These are phyloP conservation scores for Anarsia innoxiella DNA, from an alignment of 2,888 invertebrate species.

Conservation along the genomic window DNA sequence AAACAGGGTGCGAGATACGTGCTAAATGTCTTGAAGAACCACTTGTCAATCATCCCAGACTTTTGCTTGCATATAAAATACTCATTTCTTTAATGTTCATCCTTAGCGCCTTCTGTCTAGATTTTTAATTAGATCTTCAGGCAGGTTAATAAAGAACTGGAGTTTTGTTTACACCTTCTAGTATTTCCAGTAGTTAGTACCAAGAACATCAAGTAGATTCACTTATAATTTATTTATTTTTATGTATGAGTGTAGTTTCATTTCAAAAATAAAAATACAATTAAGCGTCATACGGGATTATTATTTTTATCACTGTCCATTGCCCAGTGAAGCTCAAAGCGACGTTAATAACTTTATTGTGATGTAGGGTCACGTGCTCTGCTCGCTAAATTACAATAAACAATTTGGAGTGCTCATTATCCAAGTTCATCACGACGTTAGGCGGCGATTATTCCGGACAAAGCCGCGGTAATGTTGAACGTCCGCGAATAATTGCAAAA, in stretches of 20 bases:
- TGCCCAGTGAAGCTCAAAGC: conserved; percentile 36
- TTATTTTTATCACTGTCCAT: conserved; percentile 24
- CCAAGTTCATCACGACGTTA: conserved; percentile 58
- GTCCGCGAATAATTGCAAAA: conserved; percentile 67
- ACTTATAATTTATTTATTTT: too few species aligned
- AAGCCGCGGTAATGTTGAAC: conserved; percentile 63
- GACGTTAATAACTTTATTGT: conserved; percentile 61
- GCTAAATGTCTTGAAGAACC: conserved; percentile 16
- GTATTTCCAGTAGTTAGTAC: too few species aligned
- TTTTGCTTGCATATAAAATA: too few species aligned
- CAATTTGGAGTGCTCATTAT: conserved; percentile 67
- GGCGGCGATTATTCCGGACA: conserved; percentile 61
- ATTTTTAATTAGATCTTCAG: too few species aligned
- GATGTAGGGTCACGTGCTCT: conserved; percentile 55
- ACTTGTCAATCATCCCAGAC: conserved; percentile 19
- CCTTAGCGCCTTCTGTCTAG: too few species aligned
- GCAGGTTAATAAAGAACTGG: too few species aligned
- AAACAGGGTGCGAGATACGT: conserved; percentile 19
- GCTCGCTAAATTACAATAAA: conserved; percentile 67
- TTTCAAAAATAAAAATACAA: too few species aligned
- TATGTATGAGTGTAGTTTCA: too few species aligned
- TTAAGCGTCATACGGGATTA: too few species aligned
- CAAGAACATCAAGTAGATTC: too few species aligned
- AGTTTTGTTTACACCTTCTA: too few species aligned
- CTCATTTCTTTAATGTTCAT: not conserved